Conservation (phyloP, 2,797 vertebrate genomes). For the Oryzias dopingdopingensis region DNA sequence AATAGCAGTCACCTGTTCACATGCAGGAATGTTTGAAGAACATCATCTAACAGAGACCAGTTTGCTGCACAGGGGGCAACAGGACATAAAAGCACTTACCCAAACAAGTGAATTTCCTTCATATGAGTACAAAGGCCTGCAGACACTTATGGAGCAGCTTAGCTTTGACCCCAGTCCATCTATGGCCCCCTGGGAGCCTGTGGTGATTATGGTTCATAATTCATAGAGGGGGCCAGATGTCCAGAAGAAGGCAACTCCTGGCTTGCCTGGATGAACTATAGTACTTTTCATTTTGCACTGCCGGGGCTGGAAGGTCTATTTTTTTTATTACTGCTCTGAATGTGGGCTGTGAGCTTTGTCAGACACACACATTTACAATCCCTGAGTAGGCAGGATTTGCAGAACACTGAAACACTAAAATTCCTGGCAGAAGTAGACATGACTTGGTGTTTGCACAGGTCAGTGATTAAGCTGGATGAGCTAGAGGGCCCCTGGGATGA, state of each 20-base stretch:
- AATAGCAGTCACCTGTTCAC: conserved; percentile 44
- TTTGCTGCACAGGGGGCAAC: conserved; percentile 27
- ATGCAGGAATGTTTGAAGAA: conserved; percentile 27
- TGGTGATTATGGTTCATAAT: conserved; percentile 78
- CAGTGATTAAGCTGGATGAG: conserved; percentile 59
- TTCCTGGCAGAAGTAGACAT: conserved; percentile 34
- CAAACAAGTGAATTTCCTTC: conserved; percentile 56
- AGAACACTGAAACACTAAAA: conserved; percentile 47
- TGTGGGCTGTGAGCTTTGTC: conserved; percentile 47
- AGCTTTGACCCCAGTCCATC: conserved; percentile 54
- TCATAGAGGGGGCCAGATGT: conserved; percentile 72
- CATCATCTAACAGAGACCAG: conserved; percentile 35
- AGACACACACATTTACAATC: conserved; percentile 26
- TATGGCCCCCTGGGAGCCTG: conserved; percentile 55
- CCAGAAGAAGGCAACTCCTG: conserved; percentile 54
- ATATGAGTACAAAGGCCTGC: conserved; percentile 42
- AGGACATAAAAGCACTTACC: conserved; percentile 35
- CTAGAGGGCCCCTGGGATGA: conserved; percentile 40
- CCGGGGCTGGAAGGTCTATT: conserved; percentile 35
- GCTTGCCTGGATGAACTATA: conserved; percentile 46
- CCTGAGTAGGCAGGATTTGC: conserved; percentile 21
- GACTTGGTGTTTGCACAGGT: conserved; percentile 42
- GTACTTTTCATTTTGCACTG: conserved; percentile 71
- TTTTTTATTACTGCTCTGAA: conserved; percentile 28
- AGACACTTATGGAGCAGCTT: conserved; percentile 48